phyloP scores from a whole-genome alignment of 2,888 invertebrate genomes.

The Monochamus alternatus region DNA sequence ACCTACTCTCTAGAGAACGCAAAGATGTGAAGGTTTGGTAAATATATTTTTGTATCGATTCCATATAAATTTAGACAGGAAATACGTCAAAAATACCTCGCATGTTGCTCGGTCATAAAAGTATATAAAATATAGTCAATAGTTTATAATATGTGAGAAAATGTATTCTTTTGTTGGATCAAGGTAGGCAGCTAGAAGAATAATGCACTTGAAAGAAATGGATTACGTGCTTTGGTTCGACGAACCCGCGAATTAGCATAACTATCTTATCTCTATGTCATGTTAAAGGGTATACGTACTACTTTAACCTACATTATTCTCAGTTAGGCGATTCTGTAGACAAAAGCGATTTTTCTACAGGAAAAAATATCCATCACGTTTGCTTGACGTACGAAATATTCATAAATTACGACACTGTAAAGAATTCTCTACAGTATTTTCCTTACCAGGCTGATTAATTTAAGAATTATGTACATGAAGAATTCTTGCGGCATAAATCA shows the following conservation, averaged over 20 bases:
- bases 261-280: slow-evolving; percentile 27
- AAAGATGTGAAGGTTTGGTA: too few species aligned
- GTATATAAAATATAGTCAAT: slow-evolving; percentile 16
- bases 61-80: neutral
- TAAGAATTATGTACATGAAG: too few species aligned
- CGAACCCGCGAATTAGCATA: slow-evolving; percentile 15
- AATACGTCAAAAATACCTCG: slow-evolving; percentile 1
- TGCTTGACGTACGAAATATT: neutral
- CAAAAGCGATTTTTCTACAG: neutral
- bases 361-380: slow-evolving; percentile 1
- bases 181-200: slow-evolving; percentile 19
- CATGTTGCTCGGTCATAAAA: slow-evolving; percentile 18
- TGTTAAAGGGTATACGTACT: slow-evolving; percentile 17
- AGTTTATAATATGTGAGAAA: slow-evolving; percentile 21
- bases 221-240: slow-evolving; percentile 19
- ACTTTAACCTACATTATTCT: slow-evolving; percentile 12
- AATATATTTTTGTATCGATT: neutral
- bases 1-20: too few species aligned
- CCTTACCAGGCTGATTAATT: too few species aligned
- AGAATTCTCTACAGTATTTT: too few species aligned
- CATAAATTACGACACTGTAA: too few species aligned
- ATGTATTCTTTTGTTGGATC: slow-evolving; percentile 8
- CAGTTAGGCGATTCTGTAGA: neutral
- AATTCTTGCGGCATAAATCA: too few species aligned
- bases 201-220: slow-evolving; percentile 19